Conservation (phyloP, 2,888 invertebrate species). For the Cancer borealis region DNA sequence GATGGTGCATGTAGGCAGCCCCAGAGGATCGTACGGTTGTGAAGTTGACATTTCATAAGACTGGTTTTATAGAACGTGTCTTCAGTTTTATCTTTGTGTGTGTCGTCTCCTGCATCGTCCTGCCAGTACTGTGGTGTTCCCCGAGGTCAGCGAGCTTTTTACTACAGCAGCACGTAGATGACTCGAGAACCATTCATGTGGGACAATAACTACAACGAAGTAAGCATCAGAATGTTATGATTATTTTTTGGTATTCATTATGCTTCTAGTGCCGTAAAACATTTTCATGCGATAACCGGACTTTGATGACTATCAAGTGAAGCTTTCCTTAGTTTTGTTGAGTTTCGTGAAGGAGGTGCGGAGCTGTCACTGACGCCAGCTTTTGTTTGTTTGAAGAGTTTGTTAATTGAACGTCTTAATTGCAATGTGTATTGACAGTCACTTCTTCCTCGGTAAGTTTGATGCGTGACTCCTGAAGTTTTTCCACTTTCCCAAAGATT, state of each 20-base stretch:
- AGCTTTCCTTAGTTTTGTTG: not conserved
- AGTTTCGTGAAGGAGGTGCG: not conserved
- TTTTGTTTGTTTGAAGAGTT: not conserved
- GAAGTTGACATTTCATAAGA: not conserved
- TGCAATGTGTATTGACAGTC: not conserved
- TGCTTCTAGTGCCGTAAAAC: not conserved
- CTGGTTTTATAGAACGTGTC: not conserved
- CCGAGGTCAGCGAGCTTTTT: not conserved
- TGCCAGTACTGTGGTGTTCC: not conserved
- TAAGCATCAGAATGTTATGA: conserved; percentile 58
- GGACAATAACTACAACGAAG: conserved; percentile 66
- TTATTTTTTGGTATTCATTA: conserved; percentile 8
- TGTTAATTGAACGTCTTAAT: not conserved
- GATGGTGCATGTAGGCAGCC: not conserved
- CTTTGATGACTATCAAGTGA: not conserved
- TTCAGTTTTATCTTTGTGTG: not conserved
- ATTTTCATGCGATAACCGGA: not conserved
- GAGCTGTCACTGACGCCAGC: not conserved
- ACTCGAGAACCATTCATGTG: conserved; percentile 36
- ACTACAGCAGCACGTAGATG: not conserved
- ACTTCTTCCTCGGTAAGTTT: not conserved
- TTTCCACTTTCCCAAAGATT: not conserved
- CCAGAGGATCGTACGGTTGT: conserved; percentile 17
- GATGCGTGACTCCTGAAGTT: not conserved
- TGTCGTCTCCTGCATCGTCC: not conserved